phyloP scores from a whole-genome alignment of 2,888 invertebrate genomes.

The Campoletis raptor region DNA sequence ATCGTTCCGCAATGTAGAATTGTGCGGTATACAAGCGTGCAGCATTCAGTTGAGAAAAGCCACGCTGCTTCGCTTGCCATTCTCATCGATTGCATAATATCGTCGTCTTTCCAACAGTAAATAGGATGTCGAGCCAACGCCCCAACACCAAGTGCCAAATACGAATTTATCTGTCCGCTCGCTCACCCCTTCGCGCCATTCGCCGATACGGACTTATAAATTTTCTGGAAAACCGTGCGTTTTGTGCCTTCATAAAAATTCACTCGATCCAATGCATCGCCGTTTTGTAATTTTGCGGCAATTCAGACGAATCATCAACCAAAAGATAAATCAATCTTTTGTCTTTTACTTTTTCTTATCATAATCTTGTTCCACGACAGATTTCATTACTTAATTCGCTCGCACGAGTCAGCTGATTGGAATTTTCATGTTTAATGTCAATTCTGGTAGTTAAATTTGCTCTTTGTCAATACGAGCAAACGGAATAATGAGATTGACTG shows the following conservation, averaged over 20 bases:
- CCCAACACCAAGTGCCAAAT: slow-evolving; percentile 73
- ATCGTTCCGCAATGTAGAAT: slow-evolving; percentile 64
- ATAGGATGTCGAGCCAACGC: slow-evolving; percentile 77
- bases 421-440: not conserved
- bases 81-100: slow-evolving; percentile 78
- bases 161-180: slow-evolving; percentile 76
- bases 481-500: slow-evolving; percentile 55
- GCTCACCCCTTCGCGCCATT: slow-evolving; percentile 6
- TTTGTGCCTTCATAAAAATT: slow-evolving; percentile 38
- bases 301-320: not conserved
- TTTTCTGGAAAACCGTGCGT: slow-evolving; percentile 1
- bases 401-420: not conserved
- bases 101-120: slow-evolving; percentile 78
- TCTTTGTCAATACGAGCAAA: not conserved
- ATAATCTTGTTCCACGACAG: not conserved
- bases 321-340: not conserved
- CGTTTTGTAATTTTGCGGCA: slow-evolving; percentile 4
- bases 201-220: slow-evolving; percentile 18
- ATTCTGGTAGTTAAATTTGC: not conserved
- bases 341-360: not conserved
- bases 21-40: slow-evolving; percentile 63
- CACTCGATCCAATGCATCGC: not conserved
- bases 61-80: slow-evolving; percentile 59
- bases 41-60: slow-evolving; percentile 62
- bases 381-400: not conserved